Base-by-base conservation (phyloP, 2,888 invertebrate species). In the Neoaliturus tenellus region DNA sequence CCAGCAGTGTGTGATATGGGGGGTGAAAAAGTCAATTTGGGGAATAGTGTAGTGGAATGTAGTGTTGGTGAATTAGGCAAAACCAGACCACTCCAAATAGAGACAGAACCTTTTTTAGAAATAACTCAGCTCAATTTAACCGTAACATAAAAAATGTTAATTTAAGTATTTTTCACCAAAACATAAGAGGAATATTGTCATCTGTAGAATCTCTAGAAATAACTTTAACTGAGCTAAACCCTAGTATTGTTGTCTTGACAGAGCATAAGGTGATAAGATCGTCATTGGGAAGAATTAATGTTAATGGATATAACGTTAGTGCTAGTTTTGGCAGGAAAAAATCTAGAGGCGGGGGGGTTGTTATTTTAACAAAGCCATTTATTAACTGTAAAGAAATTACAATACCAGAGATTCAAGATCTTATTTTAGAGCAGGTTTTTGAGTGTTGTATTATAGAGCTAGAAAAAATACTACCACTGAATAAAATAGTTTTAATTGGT, bases 101-200 rank as follows among this genome's bases (percentile, higher is more conserved):
- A 48, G 23, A 51, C 14, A 23, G 14, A 3, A 12, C 2, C 5
- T 20, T 51, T 51, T 51, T 51, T 51, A 51, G 23, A 1, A 20
- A 3, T 51, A 51, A 51, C 20, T 51, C 51, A 51, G 14, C 3
- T 23, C 51, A 20, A 2, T 31, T 4, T 67, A 67, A 67, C 28
- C 6, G 3, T 67, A 67, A 67, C 67, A 1, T 67, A 67, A 10
- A 17, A 12, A 28, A 14, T 6, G 8, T 17, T 31, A 31, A 14
- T 33, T 4, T 67, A 67, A 67, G 67, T n/a, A 67, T 67, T 33
- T 67, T 67, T n/a, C 67, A 67, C 31, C 67, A 67, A 31, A 67
- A 67, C 33, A 67, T 67, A 31, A 67, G 67, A 31, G 67, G 67
- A 14, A 3, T 67, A 67, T 23, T 23, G 23, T 51, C 51, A 12